Percentiles rank a stretch among this genome's conserved stretches.
These are phyloP conservation scores for Mesocentrotus franciscanus DNA, from an alignment of 53 echinoderm and acorn worm genomes.

Conservation along the genomic window DNA sequence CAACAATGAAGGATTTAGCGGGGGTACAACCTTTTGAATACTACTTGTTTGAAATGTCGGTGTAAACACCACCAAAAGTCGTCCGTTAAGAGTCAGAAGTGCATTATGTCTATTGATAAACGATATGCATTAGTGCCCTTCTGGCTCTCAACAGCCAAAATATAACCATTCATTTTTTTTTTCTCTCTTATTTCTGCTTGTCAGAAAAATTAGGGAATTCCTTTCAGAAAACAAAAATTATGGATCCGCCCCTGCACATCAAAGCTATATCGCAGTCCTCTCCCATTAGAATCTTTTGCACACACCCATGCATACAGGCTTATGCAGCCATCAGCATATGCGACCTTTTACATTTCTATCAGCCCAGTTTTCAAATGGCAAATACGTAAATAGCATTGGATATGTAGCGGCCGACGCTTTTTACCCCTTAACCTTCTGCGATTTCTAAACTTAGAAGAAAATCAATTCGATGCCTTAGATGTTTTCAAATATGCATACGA, in stretches of 20 bases:
- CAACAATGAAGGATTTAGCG: too few relatives aligned
- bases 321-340: not conserved
- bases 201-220: too few relatives aligned
- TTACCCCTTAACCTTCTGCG: slow-evolving; percentile 31
- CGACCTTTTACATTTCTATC: slow-evolving; percentile 17
- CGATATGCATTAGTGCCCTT: too few relatives aligned
- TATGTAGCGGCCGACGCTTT: not conserved
- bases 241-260: not conserved
- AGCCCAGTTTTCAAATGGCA: slow-evolving; percentile 1
- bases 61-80: too few relatives aligned
- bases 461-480: not conserved
- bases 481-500: not conserved
- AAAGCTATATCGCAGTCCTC: not conserved
- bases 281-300: not conserved
- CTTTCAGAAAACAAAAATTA: not conserved
- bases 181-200: too few relatives aligned
- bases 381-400: not conserved
- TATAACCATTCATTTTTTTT: too few relatives aligned
- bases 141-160: too few relatives aligned
- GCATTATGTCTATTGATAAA: too few relatives aligned
- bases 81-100: too few relatives aligned
- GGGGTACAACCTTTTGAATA: too few relatives aligned
- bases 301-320: not conserved
- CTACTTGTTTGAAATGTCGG: too few relatives aligned
- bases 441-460: not conserved